Evolutionary conservation across 2,113 vertebrate species (phyloP).

Genomic region (Corapipo altera): DNA sequence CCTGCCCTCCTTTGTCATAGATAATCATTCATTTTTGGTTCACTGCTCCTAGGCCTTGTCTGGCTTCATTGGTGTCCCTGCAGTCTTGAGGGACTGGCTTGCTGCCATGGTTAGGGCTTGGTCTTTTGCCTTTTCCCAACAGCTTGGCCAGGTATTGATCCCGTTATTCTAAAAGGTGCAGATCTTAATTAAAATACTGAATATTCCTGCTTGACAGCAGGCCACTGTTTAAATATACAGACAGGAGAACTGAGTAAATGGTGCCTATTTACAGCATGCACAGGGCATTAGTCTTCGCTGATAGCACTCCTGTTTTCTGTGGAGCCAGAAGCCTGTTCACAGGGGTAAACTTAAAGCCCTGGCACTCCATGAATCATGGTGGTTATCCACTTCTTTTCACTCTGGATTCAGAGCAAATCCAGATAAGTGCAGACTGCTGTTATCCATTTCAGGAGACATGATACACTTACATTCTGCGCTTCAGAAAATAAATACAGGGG

Average conservation of each 20-base stretch:
- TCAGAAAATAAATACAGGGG: not conserved
- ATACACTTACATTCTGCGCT: not conserved
- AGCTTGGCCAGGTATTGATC: not conserved
- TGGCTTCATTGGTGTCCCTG: not conserved
- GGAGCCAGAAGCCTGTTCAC: not conserved
- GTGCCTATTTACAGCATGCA: not conserved
- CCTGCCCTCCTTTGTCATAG: not conserved
- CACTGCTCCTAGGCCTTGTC: not conserved
- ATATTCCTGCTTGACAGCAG: not conserved
- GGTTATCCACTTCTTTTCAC: not conserved
- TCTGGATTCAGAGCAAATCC: not conserved
- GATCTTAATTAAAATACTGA: not conserved
- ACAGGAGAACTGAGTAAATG: not conserved
- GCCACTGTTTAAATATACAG: not conserved
- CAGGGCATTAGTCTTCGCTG: not conserved
- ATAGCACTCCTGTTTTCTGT: not conserved
- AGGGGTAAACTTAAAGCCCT: not conserved
- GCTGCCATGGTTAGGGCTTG: not conserved
- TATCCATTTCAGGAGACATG: not conserved
- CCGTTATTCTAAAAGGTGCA: not conserved
- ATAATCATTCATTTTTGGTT: not conserved
- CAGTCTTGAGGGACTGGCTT: not conserved
- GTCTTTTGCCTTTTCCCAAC: not conserved
- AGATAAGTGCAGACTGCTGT: not conserved
- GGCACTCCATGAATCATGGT: not conserved